phyloP scores from a whole-genome alignment of 2,888 invertebrate species.

The Protonemura montana region DNA sequence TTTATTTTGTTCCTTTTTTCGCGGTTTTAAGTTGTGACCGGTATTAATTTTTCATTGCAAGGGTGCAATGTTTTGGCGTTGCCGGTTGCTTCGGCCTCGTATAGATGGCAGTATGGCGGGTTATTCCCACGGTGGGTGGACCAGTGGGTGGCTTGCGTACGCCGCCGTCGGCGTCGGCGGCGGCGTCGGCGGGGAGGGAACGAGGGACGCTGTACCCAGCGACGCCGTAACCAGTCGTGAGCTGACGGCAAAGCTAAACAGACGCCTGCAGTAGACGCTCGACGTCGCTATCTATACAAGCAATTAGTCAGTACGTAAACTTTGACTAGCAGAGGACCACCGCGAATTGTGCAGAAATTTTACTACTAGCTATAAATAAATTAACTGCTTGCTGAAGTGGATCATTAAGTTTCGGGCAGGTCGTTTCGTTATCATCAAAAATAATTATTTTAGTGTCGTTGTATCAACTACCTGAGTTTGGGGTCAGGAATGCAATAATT shows the following conservation, averaged over 20 bases:
- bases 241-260: neutral
- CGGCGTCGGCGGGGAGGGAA: constrained; percentile 9
- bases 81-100: neutral
- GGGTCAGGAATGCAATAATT: no score
- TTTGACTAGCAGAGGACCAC: no score
- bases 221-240: neutral
- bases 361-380: no score
- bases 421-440: no score
- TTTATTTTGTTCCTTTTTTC: neutral
- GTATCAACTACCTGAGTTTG: no score
- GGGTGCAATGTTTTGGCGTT: neutral
- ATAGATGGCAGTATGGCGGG: neutral
- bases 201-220: neutral
- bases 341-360: no score
- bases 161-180: neutral
- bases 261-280: neutral
- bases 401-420: no score
- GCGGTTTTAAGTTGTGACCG: neutral
- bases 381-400: no score
- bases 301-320: constrained; percentile 12
- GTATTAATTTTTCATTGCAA: constrained; percentile 20
- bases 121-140: neutral
- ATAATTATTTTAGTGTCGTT: no score
- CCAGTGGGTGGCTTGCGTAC: neutral
- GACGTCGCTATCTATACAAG: neutral